phyloP scores from a whole-genome alignment of 2,113 vertebrate species.

The Aegotheles bennettii region DNA sequence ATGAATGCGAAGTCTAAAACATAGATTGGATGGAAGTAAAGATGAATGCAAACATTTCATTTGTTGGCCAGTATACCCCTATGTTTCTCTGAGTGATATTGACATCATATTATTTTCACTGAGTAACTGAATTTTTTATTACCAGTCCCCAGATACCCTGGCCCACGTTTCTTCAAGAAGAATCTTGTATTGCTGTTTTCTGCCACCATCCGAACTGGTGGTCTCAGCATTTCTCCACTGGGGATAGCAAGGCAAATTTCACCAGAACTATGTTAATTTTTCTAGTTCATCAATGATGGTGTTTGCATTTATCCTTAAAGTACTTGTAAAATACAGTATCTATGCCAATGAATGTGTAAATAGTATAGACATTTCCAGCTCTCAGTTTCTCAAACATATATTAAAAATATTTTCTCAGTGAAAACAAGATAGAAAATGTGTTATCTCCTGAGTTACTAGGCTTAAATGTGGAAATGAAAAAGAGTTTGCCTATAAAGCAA shows the following conservation, averaged over 20 bases:
- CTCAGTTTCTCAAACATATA: not conserved
- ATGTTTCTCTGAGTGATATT: not conserved
- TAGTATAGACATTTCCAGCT: not conserved
- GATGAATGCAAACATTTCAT: not conserved
- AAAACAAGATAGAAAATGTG: not conserved
- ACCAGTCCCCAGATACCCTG: not conserved
- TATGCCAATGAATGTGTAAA: not conserved
- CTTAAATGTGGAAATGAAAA: not conserved
- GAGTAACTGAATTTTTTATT: not conserved
- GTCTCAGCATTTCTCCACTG: not conserved
- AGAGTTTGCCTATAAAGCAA: not conserved
- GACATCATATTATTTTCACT: not conserved
- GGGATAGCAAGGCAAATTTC: not conserved
- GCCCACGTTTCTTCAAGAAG: not conserved
- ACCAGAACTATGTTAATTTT: not conserved
- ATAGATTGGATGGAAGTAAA: not conserved
- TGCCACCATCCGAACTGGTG: not conserved
- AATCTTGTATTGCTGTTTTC: not conserved
- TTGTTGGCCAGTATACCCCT: not conserved
- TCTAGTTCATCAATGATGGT: not conserved
- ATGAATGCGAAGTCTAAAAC: not conserved
- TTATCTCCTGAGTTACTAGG: not conserved
- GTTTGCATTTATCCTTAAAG: not conserved
- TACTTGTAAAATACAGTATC: not conserved
- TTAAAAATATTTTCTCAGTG: not conserved